Conservation (phyloP, 2,797 vertebrate species). For the Atherinosoma microstoma region DNA sequence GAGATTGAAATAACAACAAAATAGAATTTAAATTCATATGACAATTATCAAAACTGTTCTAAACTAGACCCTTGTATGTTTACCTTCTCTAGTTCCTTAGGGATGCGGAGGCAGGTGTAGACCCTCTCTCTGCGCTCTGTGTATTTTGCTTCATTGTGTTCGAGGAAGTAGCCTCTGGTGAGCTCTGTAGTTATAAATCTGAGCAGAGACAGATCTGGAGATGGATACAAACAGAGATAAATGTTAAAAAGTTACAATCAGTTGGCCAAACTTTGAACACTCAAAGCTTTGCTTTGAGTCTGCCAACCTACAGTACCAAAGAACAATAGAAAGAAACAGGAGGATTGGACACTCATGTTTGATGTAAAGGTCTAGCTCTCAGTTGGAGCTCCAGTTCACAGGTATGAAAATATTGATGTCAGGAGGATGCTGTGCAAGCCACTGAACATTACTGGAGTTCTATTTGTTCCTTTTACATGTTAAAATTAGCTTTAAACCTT, state of each 20-base stretch:
- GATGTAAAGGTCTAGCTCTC: not conserved
- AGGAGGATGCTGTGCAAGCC: not conserved
- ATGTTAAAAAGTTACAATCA: not conserved
- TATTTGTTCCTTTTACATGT: constrained; percentile 1
- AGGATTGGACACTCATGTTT: not conserved
- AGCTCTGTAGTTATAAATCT: constrained; percentile 96
- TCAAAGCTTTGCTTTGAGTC: not conserved
- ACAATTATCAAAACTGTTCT: not conserved
- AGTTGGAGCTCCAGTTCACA: not conserved
- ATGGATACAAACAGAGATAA: constrained; percentile 10
- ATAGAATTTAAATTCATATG: not conserved
- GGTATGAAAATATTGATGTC: not conserved
- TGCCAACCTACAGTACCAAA: not conserved
- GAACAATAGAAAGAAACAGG: not conserved
- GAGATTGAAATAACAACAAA: constrained; percentile 10
- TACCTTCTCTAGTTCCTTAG: constrained; percentile 99
- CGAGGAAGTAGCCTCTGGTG: constrained; percentile 97
- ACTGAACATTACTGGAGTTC: not conserved
- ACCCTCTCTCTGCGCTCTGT: constrained; percentile 96
- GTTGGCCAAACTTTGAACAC: not conserved
- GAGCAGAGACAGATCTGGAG: constrained; percentile 91
- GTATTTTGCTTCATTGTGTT: constrained; percentile 99
- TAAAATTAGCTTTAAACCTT: not conserved
- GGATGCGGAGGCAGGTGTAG: constrained; percentile 97
- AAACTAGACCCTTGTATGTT: not conserved